Conservation (phyloP, 30 jellyfish, hydroid and myxozoan genomes). For the Turritopsis dohrnii region DNA sequence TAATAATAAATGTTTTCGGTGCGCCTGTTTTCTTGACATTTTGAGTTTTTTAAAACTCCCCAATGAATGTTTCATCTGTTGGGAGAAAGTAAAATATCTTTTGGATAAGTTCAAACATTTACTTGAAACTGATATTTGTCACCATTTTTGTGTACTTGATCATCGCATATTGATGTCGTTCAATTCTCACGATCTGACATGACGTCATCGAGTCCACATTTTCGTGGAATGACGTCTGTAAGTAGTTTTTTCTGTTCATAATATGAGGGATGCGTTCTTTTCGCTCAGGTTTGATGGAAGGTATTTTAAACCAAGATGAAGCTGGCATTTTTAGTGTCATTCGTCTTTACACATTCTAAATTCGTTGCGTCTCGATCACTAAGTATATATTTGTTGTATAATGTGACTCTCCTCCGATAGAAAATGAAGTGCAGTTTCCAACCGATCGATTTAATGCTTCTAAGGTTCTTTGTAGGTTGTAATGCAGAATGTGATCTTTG, state of each 20-base stretch:
- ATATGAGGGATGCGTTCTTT: background rate
- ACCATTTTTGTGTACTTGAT: background rate
- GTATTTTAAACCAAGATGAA: background rate
- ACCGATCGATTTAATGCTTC: background rate
- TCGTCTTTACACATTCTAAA: background rate
- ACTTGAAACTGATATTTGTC: background rate
- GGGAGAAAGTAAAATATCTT: too few relatives aligned
- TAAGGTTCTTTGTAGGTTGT: background rate
- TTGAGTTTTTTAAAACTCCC: too few relatives aligned
- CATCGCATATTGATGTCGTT: background rate
- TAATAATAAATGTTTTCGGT: too few relatives aligned
- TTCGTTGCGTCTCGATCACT: background rate
- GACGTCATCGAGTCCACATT: background rate
- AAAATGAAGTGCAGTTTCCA: background rate
- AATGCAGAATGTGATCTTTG: background rate
- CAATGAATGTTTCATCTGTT: too few relatives aligned
- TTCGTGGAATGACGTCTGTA: background rate
- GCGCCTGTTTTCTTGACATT: too few relatives aligned
- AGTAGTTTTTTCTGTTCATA: background rate
- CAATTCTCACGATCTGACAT: background rate
- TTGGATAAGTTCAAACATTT: background rate
- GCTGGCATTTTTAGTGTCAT: background rate
- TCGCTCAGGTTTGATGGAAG: background rate
- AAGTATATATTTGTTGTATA: background rate
- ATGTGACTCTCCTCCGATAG: background rate